phyloP scores from a whole-genome alignment of 2,888 invertebrate genomes.

The Apamea epomidion region DNA sequence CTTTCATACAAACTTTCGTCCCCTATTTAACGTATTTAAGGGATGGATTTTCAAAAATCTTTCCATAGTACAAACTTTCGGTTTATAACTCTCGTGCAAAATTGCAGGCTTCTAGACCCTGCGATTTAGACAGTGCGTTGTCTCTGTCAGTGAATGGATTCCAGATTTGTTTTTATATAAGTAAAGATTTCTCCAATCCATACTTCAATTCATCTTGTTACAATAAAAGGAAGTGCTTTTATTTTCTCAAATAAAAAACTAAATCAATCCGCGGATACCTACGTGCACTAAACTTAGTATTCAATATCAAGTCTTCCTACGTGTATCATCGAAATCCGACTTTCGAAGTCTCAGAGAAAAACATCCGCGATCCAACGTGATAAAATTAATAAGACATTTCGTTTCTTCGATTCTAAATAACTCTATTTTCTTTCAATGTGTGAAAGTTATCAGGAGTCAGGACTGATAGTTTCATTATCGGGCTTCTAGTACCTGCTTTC shows the following conservation, averaged over 20 bases:
- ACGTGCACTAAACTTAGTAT: constrained; percentile 47
- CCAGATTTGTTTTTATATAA: neutral
- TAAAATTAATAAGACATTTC: constrained; percentile 52
- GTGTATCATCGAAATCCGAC: constrained; percentile 40
- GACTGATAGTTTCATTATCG: constrained; percentile 62
- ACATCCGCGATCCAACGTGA: constrained; percentile 60
- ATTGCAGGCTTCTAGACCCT: neutral
- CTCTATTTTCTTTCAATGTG: constrained; percentile 54
- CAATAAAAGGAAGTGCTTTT: constrained; percentile 16
- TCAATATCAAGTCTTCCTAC: constrained; percentile 34
- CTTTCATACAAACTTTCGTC: neutral
- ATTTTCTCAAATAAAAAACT: constrained; percentile 10
- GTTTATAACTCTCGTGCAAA: neutral
- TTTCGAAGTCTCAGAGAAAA: constrained; percentile 50
- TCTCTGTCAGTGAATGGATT: neutral
- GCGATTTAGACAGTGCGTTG: neutral
- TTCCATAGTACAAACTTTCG: too few relatives aligned
- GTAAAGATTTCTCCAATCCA: constrained; percentile 3
- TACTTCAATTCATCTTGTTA: neutral
- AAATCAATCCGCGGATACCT: constrained; percentile 27
- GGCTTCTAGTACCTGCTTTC: constrained; percentile 52
- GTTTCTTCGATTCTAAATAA: constrained; percentile 49
- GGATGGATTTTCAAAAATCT: neutral
- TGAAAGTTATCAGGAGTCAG: constrained; percentile 54
- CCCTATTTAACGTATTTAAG: neutral